These are phyloP conservation scores for Muscicapa striata DNA, from an alignment of 2,797 vertebrate genomes.

Conservation along the genomic window DNA sequence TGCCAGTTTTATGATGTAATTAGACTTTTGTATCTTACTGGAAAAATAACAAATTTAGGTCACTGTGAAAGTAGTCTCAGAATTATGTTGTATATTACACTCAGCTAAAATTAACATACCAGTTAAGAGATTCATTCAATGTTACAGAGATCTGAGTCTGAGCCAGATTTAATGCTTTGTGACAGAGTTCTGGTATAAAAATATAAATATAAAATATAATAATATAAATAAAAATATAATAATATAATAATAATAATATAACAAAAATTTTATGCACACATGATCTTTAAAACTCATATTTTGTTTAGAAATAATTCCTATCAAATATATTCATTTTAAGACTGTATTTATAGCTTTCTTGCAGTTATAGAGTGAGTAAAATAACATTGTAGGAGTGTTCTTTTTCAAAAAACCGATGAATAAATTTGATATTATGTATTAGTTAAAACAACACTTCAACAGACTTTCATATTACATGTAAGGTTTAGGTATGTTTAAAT, in stretches of 20 bases:
- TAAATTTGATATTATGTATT: not conserved
- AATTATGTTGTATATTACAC: not conserved
- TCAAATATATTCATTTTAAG: not conserved
- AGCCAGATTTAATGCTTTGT: not conserved
- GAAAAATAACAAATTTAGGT: not conserved
- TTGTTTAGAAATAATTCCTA: not conserved
- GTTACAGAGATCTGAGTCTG: not conserved
- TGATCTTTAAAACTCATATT: not conserved
- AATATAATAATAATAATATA: too few species aligned
- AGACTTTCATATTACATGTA: not conserved
- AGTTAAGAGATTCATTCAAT: not conserved
- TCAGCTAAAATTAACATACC: not conserved
- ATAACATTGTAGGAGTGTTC: accelerated
- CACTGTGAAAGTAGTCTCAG: not conserved
- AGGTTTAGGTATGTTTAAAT: not conserved
- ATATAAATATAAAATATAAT: not conserved
- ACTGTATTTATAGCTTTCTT: not conserved
- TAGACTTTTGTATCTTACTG: not conserved
- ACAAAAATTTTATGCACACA: not conserved
- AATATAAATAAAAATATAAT: too few species aligned
- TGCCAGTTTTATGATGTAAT: not conserved
- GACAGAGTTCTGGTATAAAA: not conserved
- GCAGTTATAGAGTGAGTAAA: accelerated
- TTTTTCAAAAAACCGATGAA: not conserved
- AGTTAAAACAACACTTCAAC: not conserved